phyloP scores from a whole-genome alignment of 2,888 invertebrate species.

The Scaptomyza caliginosa region DNA sequence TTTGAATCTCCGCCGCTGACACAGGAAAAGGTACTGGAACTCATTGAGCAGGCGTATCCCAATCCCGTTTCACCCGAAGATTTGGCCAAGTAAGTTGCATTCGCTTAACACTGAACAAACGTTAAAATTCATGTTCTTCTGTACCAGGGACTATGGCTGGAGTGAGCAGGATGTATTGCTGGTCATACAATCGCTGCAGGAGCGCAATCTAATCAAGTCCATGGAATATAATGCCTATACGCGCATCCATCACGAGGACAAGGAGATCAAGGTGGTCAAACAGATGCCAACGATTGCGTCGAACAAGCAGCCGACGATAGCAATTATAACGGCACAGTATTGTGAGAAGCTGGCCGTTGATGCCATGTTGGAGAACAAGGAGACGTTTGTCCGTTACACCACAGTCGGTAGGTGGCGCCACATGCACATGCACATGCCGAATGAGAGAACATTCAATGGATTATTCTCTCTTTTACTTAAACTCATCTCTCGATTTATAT shows the following conservation, averaged over 20 bases:
- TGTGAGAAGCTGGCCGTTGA: slow-evolving; percentile 99
- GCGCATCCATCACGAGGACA: slow-evolving; percentile 93
- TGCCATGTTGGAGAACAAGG: slow-evolving; percentile 98
- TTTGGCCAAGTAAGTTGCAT: slow-evolving; percentile 89
- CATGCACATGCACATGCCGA: no score
- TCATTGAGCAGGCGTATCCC: slow-evolving; percentile 99
- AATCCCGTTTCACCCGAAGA: slow-evolving; percentile 97
- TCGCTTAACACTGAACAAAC: no score
- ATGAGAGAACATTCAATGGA: slow-evolving; percentile 6
- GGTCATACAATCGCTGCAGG: slow-evolving; percentile 90
- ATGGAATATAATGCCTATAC: slow-evolving; percentile 94
- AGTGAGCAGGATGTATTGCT: slow-evolving; percentile 90
- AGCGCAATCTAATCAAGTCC: slow-evolving; percentile 92
- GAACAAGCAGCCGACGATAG: slow-evolving; percentile 97
- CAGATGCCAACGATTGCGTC: slow-evolving; percentile 96
- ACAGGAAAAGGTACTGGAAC: slow-evolving; percentile 95
- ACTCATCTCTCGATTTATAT: slow-evolving; percentile 18
- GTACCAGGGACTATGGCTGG: slow-evolving; percentile 90
- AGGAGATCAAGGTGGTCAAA: slow-evolving; percentile 92
- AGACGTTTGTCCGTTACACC: slow-evolving; percentile 97
- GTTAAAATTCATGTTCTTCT: no score
- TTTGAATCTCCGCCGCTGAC: slow-evolving; percentile 91
- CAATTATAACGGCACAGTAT: slow-evolving; percentile 98
- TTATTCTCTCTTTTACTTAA: slow-evolving; percentile 30
- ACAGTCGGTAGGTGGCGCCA: slow-evolving; percentile 92